Evolutionary conservation across 2,888 invertebrate species (phyloP).

Genomic region (Fragum whitleyi): DNA sequence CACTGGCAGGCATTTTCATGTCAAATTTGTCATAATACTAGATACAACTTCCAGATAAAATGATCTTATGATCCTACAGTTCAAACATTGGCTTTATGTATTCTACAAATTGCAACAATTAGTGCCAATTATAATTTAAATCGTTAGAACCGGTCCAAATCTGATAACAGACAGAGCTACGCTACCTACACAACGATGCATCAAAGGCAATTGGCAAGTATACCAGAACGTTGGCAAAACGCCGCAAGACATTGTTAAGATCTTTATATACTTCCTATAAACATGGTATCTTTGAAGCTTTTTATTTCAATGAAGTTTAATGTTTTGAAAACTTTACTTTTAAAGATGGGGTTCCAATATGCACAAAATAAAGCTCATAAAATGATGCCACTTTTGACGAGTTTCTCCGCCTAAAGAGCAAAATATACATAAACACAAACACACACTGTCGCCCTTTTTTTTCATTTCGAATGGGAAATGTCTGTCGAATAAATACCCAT

Average conservation of each 20-base stretch:
- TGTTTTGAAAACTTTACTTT: too few relatives aligned
- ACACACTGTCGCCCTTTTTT: too few relatives aligned
- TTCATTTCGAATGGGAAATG: too few relatives aligned
- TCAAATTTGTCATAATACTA: slow-evolving; percentile 16
- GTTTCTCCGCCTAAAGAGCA: too few relatives aligned
- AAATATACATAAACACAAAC: too few relatives aligned
- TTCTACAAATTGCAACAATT: slow-evolving; percentile 14
- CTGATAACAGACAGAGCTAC: slow-evolving; percentile 9
- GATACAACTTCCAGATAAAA: slow-evolving; percentile 1
- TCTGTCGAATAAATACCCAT: too few relatives aligned
- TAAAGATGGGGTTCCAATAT: too few relatives aligned
- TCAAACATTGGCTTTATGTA: slow-evolving; percentile 1
- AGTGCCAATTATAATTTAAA: slow-evolving; percentile 22
- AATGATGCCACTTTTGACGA: too few relatives aligned
- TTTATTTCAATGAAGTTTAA: neutral
- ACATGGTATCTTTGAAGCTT: neutral
- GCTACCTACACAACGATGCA: neutral
- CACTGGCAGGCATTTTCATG: slow-evolving; percentile 20
- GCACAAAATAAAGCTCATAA: too few relatives aligned
- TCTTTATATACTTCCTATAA: neutral
- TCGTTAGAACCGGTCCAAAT: slow-evolving; percentile 1
- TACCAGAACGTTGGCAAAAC: slow-evolving; percentile 11
- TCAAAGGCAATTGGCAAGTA: neutral
- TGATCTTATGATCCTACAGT: neutral
- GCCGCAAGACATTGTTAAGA: neutral